Base-by-base conservation (phyloP, 2,888 invertebrate genomes). In the Xylota sylvarum region DNA sequence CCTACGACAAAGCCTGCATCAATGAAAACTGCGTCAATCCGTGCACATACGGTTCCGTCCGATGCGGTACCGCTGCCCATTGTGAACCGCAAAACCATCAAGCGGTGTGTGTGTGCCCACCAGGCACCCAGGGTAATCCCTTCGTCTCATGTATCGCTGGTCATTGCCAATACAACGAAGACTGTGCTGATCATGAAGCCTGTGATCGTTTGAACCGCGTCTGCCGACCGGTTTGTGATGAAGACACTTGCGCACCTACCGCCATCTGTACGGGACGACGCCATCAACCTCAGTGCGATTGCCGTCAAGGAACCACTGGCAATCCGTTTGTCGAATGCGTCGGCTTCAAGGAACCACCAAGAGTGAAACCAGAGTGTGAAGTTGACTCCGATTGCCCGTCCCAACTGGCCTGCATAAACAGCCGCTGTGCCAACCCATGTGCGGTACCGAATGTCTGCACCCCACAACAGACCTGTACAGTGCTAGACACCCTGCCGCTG, bases 101-200 rank as follows among this genome's bases (percentile, higher is more conserved):
- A 70, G 95, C 97, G 0, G 95, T 96, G 81, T 98, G 98, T 89
- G 94, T 94, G 78, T 98, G 98, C 91, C 97, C 97, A 50, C 93
- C 94, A 1, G 98, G 97, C 52, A 97, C 96, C 5, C 97, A 97
- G 92, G 97, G 97, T 50, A 96, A 97, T 92, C 96, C 97, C 2
- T 94, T 94, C 83, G 93, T 96, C 4, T 95, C 97, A 19, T 98
- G 98, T 90, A 96, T 97, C 78, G 95, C 96, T 1, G 96, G 96
- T 7, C 94, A 96, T 50, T 97, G 97, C 89, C 97, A 97, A 90
- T 97, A 97, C 92, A 97, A 97, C 90, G 97, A 97, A 90, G 97
- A 98, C 90, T 98, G 97, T 89, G 96, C 96, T 37, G 96, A 96
- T 89, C 94, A 96, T 88, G 97, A 97, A 92, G 95, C 96, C 40